Conservation (phyloP, 2,113 vertebrate genomes). For the Centrocercus urophasianus region DNA sequence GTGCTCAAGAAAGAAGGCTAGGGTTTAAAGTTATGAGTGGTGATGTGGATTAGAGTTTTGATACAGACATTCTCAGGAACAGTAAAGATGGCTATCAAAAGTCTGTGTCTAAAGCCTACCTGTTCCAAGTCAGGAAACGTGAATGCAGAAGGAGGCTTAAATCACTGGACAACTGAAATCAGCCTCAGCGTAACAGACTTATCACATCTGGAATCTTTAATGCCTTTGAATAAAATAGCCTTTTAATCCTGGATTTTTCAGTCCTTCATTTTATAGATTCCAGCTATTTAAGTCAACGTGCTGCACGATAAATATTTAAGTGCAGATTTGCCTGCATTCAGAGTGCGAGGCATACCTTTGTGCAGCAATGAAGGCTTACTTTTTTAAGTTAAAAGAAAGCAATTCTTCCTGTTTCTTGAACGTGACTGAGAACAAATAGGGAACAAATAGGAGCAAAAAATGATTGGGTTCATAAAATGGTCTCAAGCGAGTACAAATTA, state of each 20-base stretch:
- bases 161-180: slow-evolving; percentile 20
- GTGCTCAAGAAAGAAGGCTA: background rate
- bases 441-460: background rate
- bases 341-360: background rate
- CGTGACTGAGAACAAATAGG: background rate
- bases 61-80: background rate
- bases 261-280: background rate
- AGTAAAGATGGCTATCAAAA: slow-evolving; percentile 1
- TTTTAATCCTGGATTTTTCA: background rate
- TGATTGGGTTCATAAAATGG: background rate
- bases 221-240: slow-evolving; percentile 32
- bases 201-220: slow-evolving; percentile 40
- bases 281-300: background rate
- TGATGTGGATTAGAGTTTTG: background rate
- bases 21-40: background rate
- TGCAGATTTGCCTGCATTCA: background rate
- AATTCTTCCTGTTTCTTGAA: background rate
- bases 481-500: background rate
- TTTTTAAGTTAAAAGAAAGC: background rate
- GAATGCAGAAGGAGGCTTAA: slow-evolving; percentile 1
- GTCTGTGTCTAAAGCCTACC: background rate
- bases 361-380: background rate
- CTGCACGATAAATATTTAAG: background rate
- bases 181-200: background rate
- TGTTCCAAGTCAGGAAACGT: slow-evolving; percentile 5